phyloP scores from a whole-genome alignment of 1,140 invertebrate species.

The Luehdorfia chinensis region DNA sequence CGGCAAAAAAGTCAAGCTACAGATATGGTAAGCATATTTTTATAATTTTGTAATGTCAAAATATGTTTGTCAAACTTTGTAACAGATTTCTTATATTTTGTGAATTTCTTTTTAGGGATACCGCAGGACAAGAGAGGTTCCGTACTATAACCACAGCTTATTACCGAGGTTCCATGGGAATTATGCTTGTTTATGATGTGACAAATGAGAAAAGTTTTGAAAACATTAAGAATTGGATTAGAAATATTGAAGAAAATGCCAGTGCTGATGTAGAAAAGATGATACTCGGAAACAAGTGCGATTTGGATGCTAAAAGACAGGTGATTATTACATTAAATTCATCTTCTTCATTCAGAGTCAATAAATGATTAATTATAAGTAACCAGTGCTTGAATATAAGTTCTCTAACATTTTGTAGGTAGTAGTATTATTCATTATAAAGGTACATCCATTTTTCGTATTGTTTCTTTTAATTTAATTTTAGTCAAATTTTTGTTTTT shows the following conservation, averaged over 20 bases:
- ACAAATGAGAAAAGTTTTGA: constrained; percentile 99
- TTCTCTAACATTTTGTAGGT: too few species aligned
- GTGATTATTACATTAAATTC: constrained; percentile 78
- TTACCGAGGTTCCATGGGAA: constrained; percentile 98
- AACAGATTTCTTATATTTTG: too few species aligned
- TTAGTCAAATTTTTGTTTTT: too few species aligned
- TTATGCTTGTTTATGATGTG: constrained; percentile 99
- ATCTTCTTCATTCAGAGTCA: too few species aligned
- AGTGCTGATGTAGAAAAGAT: constrained; percentile 99
- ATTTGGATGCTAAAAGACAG: constrained; percentile 98
- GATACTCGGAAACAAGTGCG: constrained; percentile 99
- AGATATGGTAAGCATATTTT: constrained; percentile 94
- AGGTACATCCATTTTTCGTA: too few species aligned
- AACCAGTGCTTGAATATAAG: too few species aligned
- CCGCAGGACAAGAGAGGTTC: constrained; percentile 96
- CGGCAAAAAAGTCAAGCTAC: constrained; percentile 98
- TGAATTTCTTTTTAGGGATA: constrained; percentile 84
- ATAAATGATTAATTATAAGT: too few species aligned
- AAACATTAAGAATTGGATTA: constrained; percentile 98
- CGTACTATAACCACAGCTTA: constrained; percentile 99
- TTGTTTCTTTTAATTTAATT: too few species aligned
- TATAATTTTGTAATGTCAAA: constrained; percentile 5
- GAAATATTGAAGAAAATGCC: constrained; percentile 99
- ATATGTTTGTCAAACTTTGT: neutral
- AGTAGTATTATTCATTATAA: too few species aligned